phyloP scores from a whole-genome alignment of 2,113 vertebrate species.

The Baryphthengus martii region DNA sequence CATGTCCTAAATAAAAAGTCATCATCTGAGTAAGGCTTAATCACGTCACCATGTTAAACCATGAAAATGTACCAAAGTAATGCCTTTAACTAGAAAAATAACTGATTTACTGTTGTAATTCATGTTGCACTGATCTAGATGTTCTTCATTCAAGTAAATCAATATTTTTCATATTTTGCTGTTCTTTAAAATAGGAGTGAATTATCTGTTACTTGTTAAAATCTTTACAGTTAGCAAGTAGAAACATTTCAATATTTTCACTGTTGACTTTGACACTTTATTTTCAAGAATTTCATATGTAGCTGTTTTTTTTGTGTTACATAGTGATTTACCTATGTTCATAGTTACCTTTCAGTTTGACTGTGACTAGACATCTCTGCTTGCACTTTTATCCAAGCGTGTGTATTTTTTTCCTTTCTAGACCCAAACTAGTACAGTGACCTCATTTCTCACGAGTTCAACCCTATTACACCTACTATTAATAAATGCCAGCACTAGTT shows the following conservation, averaged over 20 bases:
- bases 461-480: neutral
- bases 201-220: neutral
- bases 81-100: constrained; percentile 1
- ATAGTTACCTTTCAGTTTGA: neutral
- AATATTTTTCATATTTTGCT: neutral
- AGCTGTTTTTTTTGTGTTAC: neutral
- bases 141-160: neutral
- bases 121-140: neutral
- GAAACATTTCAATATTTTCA: neutral
- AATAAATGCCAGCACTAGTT: neutral
- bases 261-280: neutral
- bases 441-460: neutral
- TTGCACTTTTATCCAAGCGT: neutral
- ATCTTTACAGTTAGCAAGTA: neutral
- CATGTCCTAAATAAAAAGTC: neutral
- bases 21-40: neutral
- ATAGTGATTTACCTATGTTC: neutral
- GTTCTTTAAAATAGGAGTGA: neutral
- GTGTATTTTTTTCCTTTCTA: neutral
- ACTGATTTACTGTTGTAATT: neutral
- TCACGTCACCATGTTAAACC: neutral
- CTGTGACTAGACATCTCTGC: neutral
- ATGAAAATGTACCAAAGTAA: neutral
- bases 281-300: neutral
- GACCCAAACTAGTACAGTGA: neutral